A percentile compares a stretch with the other conserved stretches of the same genome.
These are phyloP conservation scores for Craseonycteris thonglongyai DNA, from an alignment of 2,113 vertebrate genomes.

Conservation along the genomic window DNA sequence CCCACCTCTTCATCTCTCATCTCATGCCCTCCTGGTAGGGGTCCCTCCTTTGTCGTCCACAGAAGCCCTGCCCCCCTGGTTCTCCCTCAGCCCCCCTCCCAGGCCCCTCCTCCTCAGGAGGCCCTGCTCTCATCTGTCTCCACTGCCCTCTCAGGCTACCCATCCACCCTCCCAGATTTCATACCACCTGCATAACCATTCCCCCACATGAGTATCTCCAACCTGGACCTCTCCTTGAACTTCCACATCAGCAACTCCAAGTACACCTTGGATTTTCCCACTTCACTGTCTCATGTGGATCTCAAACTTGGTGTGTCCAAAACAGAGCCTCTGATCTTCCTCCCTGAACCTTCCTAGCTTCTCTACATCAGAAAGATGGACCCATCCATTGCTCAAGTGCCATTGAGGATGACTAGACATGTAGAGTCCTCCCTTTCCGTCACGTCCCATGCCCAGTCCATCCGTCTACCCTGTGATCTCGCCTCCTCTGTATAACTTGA, in stretches of 20 bases:
- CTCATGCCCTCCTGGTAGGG: accelerated
- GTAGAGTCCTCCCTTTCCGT: background rate
- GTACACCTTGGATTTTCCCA: background rate
- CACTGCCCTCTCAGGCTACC: background rate
- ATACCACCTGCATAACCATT: background rate
- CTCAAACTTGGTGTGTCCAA: background rate
- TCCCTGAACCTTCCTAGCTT: background rate
- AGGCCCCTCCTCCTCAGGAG: background rate
- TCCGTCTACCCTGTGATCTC: background rate
- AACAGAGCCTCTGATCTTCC: background rate
- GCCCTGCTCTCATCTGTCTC: background rate
- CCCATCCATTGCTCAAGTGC: background rate
- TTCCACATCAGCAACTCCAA: slow-evolving; percentile 2
- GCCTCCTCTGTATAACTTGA: background rate
- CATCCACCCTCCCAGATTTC: background rate
- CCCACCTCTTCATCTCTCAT: background rate
- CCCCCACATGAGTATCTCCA: background rate
- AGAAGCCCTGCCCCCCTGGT: background rate
- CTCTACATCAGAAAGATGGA: background rate
- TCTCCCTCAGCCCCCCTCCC: background rate
- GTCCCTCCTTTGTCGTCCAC: background rate
- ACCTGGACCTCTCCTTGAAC: background rate
- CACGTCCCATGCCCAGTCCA: background rate
- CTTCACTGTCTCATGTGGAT: background rate
- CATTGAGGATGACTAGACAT: background rate